A percentile compares a stretch with the other conserved stretches of the same genome.
These are phyloP conservation scores for Amyelois transitella DNA, from an alignment of 1,140 invertebrate genomes.

Conservation along the genomic window DNA sequence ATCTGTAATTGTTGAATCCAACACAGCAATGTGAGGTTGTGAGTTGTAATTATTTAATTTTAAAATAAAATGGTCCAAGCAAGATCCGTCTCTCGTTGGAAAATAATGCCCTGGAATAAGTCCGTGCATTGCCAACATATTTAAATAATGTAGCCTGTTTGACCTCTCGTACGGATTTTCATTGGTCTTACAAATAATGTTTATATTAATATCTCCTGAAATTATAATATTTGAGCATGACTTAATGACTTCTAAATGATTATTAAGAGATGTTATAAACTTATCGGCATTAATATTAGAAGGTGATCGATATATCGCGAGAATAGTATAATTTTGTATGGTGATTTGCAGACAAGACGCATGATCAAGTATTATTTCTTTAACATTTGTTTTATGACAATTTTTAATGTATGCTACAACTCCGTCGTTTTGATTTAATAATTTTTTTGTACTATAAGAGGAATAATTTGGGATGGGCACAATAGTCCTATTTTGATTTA, in stretches of 20 bases:
- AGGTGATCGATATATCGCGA: constrained; percentile 14
- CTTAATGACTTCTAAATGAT: constrained; percentile 8
- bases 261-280: constrained; percentile 18
- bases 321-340: neutral
- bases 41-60: constrained; percentile 19
- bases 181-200: constrained; percentile 8
- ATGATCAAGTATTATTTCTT: too few species aligned
- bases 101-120: constrained; percentile 18
- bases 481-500: constrained; percentile 8
- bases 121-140: constrained; percentile 16
- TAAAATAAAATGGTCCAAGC: constrained; percentile 25
- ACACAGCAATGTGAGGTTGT: constrained; percentile 16
- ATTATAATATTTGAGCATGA: constrained; percentile 13
- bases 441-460: constrained; percentile 5
- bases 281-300: constrained; percentile 15
- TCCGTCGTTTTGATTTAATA: constrained; percentile 19
- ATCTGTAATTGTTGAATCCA: too few species aligned
- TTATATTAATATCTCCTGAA: constrained; percentile 27
- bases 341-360: constrained; percentile 11
- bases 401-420: too few species aligned
- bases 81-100: constrained; percentile 20
- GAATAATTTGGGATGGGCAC: constrained; percentile 8
- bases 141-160: constrained; percentile 23
- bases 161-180: constrained; percentile 12
- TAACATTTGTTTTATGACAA: too few species aligned